These are phyloP conservation scores for Heteromurus nitidus DNA, from an alignment of 2,888 invertebrate species.

Conservation along the genomic window DNA sequence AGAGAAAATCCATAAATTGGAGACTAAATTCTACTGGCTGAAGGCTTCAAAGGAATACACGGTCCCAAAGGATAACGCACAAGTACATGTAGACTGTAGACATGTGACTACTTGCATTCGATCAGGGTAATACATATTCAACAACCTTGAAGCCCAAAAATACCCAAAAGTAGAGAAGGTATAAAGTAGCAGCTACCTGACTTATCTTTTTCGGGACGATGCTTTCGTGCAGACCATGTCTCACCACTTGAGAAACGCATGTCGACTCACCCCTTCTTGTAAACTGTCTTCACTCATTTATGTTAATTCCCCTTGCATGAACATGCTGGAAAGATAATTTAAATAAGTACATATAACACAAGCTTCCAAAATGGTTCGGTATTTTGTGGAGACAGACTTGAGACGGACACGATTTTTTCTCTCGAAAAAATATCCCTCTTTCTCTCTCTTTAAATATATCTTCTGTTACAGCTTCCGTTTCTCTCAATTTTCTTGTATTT, in stretches of 20 bases:
- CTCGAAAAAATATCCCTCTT: neutral
- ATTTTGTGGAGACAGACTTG: slow-evolving; percentile 36
- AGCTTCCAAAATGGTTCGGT: neutral
- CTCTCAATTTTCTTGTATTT: slow-evolving; percentile 32
- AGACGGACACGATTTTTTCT: neutral
- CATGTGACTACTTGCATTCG: no score
- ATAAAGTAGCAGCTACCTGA: slow-evolving; percentile 3
- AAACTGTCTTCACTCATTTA: slow-evolving; percentile 42
- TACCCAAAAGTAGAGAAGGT: neutral
- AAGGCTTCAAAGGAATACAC: no score
- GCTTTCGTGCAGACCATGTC: no score
- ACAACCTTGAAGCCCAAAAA: slow-evolving; percentile 7
- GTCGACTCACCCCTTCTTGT: slow-evolving; percentile 24
- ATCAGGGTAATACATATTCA: no score
- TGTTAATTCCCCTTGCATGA: slow-evolving; percentile 29
- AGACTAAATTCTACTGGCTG: no score
- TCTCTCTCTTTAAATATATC: neutral
- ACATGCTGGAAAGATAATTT: slow-evolving; percentile 40
- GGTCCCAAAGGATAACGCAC: no score
- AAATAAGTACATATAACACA: no score
- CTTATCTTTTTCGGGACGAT: neutral
- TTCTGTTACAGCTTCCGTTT: slow-evolving; percentile 28
- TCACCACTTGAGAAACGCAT: no score
- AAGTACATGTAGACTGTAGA: no score
- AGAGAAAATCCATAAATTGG: no score